Conservation (phyloP, 2,113 vertebrate genomes). For the Accipiter virgatus region DNA sequence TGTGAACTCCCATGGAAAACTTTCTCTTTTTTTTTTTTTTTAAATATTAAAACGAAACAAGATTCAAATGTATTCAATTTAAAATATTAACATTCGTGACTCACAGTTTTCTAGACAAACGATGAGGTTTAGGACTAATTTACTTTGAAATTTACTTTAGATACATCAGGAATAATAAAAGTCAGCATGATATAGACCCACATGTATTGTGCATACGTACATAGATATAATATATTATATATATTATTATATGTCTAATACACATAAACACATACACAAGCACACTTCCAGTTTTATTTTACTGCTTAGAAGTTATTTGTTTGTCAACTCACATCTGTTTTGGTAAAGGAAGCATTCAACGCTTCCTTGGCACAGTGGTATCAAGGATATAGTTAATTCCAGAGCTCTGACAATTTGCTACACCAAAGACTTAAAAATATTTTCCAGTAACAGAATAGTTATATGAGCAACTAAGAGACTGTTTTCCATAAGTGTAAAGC, state of each 20-base stretch:
- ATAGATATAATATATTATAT: neutral
- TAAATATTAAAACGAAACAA: neutral
- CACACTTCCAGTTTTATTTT: neutral
- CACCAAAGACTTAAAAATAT: neutral
- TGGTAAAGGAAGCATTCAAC: neutral
- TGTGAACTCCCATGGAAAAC: neutral
- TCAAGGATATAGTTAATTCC: neutral
- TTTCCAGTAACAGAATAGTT: neutral
- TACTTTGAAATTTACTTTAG: neutral
- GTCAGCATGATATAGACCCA: fast-evolving
- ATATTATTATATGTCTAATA: neutral
- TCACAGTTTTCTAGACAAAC: neutral
- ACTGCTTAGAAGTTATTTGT: neutral
- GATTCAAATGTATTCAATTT: neutral
- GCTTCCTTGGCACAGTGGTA: neutral
- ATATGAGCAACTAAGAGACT: neutral
- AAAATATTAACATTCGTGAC: neutral
- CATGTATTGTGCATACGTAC: too few relatives aligned
- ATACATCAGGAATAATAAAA: neutral
- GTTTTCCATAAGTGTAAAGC: neutral
- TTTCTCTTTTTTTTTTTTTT: neutral
- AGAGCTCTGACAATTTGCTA: neutral
- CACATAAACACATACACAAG: neutral
- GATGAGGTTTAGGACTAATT: neutral
- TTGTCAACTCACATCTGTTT: neutral